A percentile compares a stretch with the other conserved stretches of the same genome.
These are phyloP conservation scores for Hyposoter dolosus DNA, from an alignment of 2,888 invertebrate genomes.

Conservation along the genomic window DNA sequence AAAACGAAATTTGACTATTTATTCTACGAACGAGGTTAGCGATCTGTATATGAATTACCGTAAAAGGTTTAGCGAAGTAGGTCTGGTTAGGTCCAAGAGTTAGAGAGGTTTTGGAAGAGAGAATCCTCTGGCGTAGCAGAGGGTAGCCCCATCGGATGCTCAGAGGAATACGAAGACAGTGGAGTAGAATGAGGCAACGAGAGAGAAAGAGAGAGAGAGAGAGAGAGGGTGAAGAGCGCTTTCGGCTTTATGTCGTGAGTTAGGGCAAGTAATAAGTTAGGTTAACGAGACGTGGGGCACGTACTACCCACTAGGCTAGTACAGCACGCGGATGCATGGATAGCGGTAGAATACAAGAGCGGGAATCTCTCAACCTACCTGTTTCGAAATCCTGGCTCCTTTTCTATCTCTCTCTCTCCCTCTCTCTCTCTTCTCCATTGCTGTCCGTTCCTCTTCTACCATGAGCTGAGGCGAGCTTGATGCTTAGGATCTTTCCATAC, in stretches of 20 bases:
- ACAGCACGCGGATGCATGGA: conserved; percentile 38
- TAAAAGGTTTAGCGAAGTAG: conserved; percentile 33
- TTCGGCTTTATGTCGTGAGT: conserved; percentile 72
- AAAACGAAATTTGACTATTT: conserved; percentile 18
- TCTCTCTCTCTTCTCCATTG: conserved; percentile 23
- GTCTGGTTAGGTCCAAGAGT: conserved; percentile 24
- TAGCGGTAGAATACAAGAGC: conserved; percentile 47
- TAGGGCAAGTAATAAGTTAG: conserved; percentile 76
- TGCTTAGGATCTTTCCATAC: conserved; percentile 19
- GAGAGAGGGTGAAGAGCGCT: conserved; percentile 58
- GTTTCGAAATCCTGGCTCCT: conserved; percentile 49
- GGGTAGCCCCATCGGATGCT: conserved; percentile 8
- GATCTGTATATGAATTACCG: conserved; percentile 31
- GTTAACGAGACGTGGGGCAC: conserved; percentile 73
- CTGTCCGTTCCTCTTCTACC: conserved; percentile 25
- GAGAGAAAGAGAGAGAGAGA: conserved; percentile 14
- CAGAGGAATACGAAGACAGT: conserved; percentile 23
- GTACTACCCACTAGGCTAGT: conserved; percentile 64
- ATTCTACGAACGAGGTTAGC: conserved; percentile 5
- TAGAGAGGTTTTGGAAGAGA: conserved; percentile 21
- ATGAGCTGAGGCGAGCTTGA: conserved; percentile 55
- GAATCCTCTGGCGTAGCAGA: conserved; percentile 28
- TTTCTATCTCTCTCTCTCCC: conserved; percentile 36
- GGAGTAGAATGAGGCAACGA: conserved; percentile 2
- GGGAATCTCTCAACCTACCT: conserved; percentile 42